Evolutionary conservation across 2,888 invertebrate species (phyloP), one percentile per base, ranked within the genome.

Genomic region (Lycophotia porphyrea): DNA sequence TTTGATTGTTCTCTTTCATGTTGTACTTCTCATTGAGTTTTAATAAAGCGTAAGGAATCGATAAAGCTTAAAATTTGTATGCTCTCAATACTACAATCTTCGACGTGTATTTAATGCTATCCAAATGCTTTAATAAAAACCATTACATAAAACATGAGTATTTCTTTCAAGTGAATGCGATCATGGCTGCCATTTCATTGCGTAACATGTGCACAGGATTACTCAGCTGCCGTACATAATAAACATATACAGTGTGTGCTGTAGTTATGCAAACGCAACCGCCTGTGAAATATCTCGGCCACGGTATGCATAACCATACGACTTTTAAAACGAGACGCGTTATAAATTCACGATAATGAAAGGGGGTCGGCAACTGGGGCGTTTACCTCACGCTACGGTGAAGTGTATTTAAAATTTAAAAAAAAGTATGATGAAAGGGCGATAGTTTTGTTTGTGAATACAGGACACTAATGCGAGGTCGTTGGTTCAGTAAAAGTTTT

Each of bases 261-360:
- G 74, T 85, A 85, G 88, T 92, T 92, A 92, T 91, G 92, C 89
- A 91, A 93, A 91, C 89, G 75, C 87, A 89, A 77, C 88, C 83
- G 88, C 82, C 88, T 89, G 90, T 90, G 82, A 91, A 90, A 90
- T 90, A 90, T 91, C 90, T 89, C 87, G 88, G 89, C 85, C 88
- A 87, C 85, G 66, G 80, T 67, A 73, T 86, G 84, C 88, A 86
- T 85, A 87, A 88, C 74, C 86, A 82, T 81, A 86, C 81, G 76
- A 86, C 81, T 87, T 84, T 86, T 84, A 82, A 84, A 88, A 81
- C 77, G 72, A 84, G 78, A 85, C 82, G 80, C 49, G 81, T 87
- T 81, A 80, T 88, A 88, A 87, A 87, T 86, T 87, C 75, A 86
- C 88, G 89, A 91, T 92, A 91, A 90, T 86, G 88, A 87, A 91